Conservation (phyloP, 2,113 vertebrate species). For the Gorsachius goisagi region DNA sequence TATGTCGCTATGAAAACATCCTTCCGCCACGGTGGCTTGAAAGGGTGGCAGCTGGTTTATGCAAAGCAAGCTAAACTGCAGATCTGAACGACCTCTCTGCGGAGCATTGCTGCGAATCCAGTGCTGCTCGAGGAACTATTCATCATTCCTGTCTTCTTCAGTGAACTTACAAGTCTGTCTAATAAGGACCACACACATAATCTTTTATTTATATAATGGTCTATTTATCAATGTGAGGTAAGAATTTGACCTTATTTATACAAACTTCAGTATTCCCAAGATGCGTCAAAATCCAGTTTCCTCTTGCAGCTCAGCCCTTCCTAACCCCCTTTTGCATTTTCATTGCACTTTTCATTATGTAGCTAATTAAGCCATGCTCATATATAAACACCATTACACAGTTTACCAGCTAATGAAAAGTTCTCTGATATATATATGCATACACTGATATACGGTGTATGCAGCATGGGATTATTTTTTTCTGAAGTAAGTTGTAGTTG, state of each 20-base stretch:
- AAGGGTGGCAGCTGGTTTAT: not conserved
- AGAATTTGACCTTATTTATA: not conserved
- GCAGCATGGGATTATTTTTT: not conserved
- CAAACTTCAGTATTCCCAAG: not conserved
- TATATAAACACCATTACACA: not conserved
- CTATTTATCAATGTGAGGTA: not conserved
- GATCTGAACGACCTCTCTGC: not conserved
- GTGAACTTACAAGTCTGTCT: not conserved
- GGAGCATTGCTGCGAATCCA: not conserved
- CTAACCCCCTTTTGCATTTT: not conserved
- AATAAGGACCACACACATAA: not conserved
- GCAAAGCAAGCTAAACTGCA: not conserved
- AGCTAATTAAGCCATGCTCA: not conserved
- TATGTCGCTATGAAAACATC: not conserved
- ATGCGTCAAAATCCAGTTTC: not conserved
- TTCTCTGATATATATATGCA: not conserved
- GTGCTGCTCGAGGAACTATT: not conserved
- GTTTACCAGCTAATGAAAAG: not conserved
- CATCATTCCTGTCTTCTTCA: not conserved
- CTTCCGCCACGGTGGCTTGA: not conserved
- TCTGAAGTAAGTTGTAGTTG: not conserved
- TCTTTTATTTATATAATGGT: not conserved
- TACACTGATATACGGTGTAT: not conserved
- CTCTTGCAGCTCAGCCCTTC: not conserved
- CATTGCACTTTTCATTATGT: not conserved